Evolutionary conservation across 2,797 vertebrate genomes (phyloP).

Genomic region (Aphelocoma californica): DNA sequence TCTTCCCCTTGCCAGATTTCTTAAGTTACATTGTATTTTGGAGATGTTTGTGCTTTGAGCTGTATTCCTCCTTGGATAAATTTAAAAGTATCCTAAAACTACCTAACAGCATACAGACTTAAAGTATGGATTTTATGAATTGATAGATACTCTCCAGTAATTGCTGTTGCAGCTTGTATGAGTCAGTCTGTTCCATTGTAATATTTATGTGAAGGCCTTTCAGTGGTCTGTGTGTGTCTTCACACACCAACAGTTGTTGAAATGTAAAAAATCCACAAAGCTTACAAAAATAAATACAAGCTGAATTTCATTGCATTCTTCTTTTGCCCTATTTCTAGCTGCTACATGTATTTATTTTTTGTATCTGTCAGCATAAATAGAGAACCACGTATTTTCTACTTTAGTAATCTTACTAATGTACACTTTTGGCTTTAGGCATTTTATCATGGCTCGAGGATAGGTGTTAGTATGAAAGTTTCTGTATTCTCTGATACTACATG

Average conservation of each 20-base stretch:
- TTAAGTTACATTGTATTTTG: not conserved
- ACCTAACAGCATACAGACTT: not conserved
- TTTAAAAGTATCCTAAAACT: not conserved
- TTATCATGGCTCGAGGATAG: not conserved
- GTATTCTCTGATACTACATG: not conserved
- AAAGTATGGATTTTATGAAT: not conserved
- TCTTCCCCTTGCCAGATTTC: not conserved
- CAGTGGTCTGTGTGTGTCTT: not conserved
- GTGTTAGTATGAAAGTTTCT: not conserved
- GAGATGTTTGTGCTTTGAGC: not conserved
- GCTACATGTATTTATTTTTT: not conserved
- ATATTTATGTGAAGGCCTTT: not conserved
- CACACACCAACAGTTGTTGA: not conserved
- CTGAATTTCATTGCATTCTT: not conserved
- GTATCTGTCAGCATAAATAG: not conserved
- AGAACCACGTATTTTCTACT: not conserved
- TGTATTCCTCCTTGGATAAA: not conserved
- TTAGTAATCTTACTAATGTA: not conserved
- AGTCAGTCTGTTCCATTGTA: not conserved
- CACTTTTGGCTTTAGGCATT: not conserved
- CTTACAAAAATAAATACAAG: not conserved
- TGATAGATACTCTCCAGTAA: not conserved
- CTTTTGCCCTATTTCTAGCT: not conserved
- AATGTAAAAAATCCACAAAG: not conserved
- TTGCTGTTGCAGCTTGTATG: not conserved